Percentiles rank a stretch among this genome's conserved stretches.
phyloP scores from a whole-genome alignment of 2,113 vertebrate genomes.

The Percopsis transmontana region DNA sequence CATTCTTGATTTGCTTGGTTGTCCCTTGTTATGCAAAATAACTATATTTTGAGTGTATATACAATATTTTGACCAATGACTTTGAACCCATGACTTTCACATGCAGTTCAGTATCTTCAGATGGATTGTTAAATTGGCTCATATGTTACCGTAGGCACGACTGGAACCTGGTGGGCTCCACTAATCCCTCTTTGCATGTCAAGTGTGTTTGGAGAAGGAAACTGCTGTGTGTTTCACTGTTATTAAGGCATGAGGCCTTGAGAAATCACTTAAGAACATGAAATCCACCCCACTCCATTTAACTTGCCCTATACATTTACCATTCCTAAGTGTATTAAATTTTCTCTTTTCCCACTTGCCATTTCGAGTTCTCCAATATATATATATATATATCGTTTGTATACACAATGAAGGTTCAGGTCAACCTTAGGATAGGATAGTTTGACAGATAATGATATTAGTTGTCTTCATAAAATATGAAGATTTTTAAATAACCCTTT shows the following conservation, averaged over 20 bases:
- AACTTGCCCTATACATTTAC: too few relatives aligned
- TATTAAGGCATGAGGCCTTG: conserved; percentile 47
- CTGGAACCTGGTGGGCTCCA: conserved; percentile 27
- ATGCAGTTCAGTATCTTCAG: too few relatives aligned
- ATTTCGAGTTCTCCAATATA: conserved; percentile 9
- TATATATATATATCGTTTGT: not conserved
- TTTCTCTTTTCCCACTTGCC: conserved; percentile 2
- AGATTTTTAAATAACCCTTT: too few relatives aligned
- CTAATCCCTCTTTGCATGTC: conserved; percentile 26
- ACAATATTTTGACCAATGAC: too few relatives aligned
- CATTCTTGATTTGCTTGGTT: too few relatives aligned
- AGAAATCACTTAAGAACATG: conserved; percentile 27
- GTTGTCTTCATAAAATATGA: too few relatives aligned
- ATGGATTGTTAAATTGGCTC: too few relatives aligned
- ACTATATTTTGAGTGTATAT: too few relatives aligned
- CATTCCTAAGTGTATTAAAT: too few relatives aligned
- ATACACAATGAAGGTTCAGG: too few relatives aligned
- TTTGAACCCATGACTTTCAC: too few relatives aligned
- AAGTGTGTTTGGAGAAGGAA: conserved; percentile 57
- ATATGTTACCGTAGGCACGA: not conserved
- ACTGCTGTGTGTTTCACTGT: conserved; percentile 31
- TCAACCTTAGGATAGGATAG: not conserved
- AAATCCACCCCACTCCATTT: conserved; percentile 3
- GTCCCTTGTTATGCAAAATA: too few relatives aligned
- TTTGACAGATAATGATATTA: not conserved